These are phyloP conservation scores for Pogona vitticeps DNA, from an alignment of 2,113 vertebrate species.

Conservation along the genomic window DNA sequence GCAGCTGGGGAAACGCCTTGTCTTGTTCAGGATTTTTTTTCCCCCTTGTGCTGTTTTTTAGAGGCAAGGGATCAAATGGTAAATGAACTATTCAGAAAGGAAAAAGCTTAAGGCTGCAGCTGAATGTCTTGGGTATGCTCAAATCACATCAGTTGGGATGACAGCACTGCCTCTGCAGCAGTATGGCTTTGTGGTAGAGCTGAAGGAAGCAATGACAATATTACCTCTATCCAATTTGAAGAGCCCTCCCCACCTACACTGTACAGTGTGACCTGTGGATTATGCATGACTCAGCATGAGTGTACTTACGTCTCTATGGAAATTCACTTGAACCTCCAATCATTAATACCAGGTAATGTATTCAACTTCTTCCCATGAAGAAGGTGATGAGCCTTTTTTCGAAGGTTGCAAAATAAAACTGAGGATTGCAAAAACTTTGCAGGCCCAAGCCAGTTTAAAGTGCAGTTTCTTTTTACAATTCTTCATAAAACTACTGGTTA, in stretches of 20 bases:
- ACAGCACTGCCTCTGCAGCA: neutral
- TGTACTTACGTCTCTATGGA: neutral
- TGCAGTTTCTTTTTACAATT: neutral
- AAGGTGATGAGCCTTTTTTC: neutral
- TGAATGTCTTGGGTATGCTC: neutral
- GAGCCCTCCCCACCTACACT: neutral
- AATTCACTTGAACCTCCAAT: neutral
- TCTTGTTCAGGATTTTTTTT: neutral
- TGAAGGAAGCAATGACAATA: neutral
- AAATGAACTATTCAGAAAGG: neutral
- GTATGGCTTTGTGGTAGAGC: neutral
- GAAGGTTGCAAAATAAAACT: neutral
- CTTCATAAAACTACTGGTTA: neutral
- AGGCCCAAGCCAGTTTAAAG: neutral
- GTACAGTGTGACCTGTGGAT: neutral
- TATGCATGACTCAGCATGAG: neutral
- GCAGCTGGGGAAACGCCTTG: neutral
- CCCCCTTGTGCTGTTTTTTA: neutral
- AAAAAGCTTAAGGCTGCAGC: neutral
- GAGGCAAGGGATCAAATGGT: neutral
- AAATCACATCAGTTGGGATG: neutral
- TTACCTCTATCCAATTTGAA: neutral
- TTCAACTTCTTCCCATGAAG: neutral
- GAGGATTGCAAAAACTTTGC: neutral
- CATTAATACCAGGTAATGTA: neutral